Percentiles rank a stretch among this genome's conserved stretches.
Evolutionary conservation across 2,113 vertebrate genomes (phyloP).

Genomic region (Corythaeola cristata): DNA sequence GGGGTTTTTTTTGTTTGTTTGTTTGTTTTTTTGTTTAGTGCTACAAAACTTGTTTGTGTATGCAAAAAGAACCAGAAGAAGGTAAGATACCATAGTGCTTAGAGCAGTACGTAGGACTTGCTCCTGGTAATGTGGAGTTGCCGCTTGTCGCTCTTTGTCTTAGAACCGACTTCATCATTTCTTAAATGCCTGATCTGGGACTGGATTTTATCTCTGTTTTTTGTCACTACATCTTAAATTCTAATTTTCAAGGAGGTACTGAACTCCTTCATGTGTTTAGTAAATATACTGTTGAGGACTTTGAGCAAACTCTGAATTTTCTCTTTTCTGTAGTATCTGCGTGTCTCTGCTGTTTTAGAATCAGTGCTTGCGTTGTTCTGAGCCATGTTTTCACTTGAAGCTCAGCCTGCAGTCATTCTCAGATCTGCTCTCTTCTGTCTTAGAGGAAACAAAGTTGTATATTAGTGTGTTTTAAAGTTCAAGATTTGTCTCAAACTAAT

Average conservation of each 20-base stretch:
- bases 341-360: background rate
- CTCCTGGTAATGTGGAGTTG: fast-evolving
- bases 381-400: background rate
- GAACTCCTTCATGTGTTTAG: background rate
- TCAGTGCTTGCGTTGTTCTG: background rate
- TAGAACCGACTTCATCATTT: background rate
- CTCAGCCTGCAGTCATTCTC: background rate
- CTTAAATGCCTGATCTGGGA: background rate
- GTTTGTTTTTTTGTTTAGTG: background rate
- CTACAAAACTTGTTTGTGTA: background rate
- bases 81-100: background rate
- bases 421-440: background rate
- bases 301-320: background rate
- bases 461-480: background rate
- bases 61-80: background rate
- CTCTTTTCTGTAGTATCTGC: background rate
- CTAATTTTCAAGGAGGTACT: background rate
- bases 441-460: background rate
- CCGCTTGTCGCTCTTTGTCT: background rate
- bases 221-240: background rate
- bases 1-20: too few relatives aligned
- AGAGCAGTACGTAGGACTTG: background rate
- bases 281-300: background rate
- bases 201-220: background rate
- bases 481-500: background rate